Evolutionary conservation across 2,888 invertebrate species (phyloP), one percentile per base, ranked within the genome.

Genomic region (Andrena praecox): DNA sequence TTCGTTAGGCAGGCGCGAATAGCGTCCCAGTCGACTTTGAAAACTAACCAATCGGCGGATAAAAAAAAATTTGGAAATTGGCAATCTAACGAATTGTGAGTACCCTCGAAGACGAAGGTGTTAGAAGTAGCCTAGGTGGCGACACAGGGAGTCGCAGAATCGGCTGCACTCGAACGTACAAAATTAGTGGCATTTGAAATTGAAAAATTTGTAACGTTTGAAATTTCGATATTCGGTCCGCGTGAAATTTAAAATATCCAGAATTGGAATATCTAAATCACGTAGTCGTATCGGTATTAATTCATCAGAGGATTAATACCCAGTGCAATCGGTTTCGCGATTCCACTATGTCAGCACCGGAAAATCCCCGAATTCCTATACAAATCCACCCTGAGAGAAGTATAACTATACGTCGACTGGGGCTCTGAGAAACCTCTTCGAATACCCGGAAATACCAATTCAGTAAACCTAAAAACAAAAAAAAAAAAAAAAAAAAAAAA

Each of bases 1-100:
- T 71, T 68, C 62, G 48, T 60, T 54, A 72, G 84, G 78, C 77
- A 67, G 27, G 72, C 69, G 78, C 60, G 82, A 82, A 71, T 67
- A 35, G 20, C 8, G 66, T 70, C 73, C 35, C 80, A 67, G 79
- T 80, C 72, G 67, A 35, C 35, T 56, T 54, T 42, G 8, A 6
- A 52, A 29, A 42, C 20, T 24, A 2, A 0, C 0, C 8, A 60
- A 77, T 50, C 59, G 69, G 69, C 59, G 31, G n/a, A 4, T 1
- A 0, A n/a, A 59, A 29, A 59, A 29, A 35, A 33, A 8, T 31
- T 20, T 10, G 16, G 6, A 33, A 48, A 20, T 63, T 20, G n/a
- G 6, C 27, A 20, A 29, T 8, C 16, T 27, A 4, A 16, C 4
- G n/a, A 12, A 29, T 20, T n/a, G 33, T 7, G 8, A 56, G 31